Evolutionary conservation across 2,113 vertebrate genomes (phyloP).

Genomic region (Gorsachius goisagi): DNA sequence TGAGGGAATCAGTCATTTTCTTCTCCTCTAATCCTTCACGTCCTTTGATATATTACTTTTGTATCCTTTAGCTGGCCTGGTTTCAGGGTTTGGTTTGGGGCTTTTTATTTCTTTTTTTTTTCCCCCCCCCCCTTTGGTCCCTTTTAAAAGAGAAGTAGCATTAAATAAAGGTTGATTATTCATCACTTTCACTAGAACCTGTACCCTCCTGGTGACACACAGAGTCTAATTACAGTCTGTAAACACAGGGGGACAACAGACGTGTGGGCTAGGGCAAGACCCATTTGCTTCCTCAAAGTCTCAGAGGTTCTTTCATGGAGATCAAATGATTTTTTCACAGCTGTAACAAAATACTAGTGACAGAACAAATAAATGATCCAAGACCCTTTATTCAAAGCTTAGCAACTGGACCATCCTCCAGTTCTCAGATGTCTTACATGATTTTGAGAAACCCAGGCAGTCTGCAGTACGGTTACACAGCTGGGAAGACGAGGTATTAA

Average conservation of each 20-base stretch:
- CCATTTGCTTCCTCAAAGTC: neutral
- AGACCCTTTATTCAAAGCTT: neutral
- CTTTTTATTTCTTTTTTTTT: fast-evolving
- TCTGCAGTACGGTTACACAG: neutral
- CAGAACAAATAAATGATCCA: neutral
- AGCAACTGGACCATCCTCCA: neutral
- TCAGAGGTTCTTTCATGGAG: neutral
- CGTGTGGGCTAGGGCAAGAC: neutral
- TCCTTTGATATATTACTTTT: neutral
- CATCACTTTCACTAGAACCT: neutral
- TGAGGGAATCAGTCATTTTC: neutral
- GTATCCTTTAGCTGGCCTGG: neutral
- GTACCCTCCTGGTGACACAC: neutral
- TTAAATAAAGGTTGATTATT: neutral
- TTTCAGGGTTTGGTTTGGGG: neutral
- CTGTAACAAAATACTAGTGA: neutral
- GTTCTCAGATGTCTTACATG: neutral
- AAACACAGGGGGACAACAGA: neutral
- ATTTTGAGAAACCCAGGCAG: neutral
- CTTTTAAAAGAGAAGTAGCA: neutral
- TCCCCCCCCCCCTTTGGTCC: fast-evolving
- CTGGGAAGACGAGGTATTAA: neutral
- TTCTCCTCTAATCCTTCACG: neutral
- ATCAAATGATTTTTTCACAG: neutral
- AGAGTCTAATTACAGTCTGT: neutral